Evolutionary conservation across 2,113 vertebrate genomes (phyloP), one percentile per base, ranked within the genome.

Genomic region (Misgurnus anguillicaudatus): DNA sequence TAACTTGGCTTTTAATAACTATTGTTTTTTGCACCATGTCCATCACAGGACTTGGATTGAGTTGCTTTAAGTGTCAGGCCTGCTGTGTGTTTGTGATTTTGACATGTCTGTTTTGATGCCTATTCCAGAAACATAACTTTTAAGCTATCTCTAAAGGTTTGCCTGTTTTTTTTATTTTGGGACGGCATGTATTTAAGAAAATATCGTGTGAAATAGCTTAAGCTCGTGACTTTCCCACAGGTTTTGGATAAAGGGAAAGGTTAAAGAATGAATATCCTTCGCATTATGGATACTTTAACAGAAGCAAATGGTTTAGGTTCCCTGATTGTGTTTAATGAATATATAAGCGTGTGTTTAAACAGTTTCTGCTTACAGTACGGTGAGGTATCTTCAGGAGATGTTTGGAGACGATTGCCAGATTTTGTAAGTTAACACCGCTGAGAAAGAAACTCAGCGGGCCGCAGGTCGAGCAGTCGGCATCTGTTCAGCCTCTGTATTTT

Each of bases 351-450:
- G 47, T 64, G 36, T 10, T 51, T 51, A 51, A 45, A 45, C 42
- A 45, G 21, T 10, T 66, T 38, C 14, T 38, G 78, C 58, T 38
- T 64, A 57, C 39, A 17, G 58, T 5, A 47, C 62, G 58, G 65
- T 62, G 39, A 31, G 31, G 41, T 68, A 21, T 58, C 76, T n/a
- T 65, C 19, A 67, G 63, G 62, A 78, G 82, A 42, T 48, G 41
- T 83, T 78, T 68, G 58, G 80, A 47, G 63, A 47, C 1, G 3
- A 55, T 31, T 84, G 87, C 86, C 88, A 87, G 88, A 63, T 75
- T 7, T 45, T 82, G 87, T 87, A 89, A 89, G 65, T 67, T 78
- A 76, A 88, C 83, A 88, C 87, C 64, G 78, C 80, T 88, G 88
- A 88, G 87, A 89, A 86, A 85, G 81, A 9, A 60, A 72, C 79